These are phyloP conservation scores for Bombus consobrinus DNA, from an alignment of 1,140 invertebrate species.

Conservation along the genomic window DNA sequence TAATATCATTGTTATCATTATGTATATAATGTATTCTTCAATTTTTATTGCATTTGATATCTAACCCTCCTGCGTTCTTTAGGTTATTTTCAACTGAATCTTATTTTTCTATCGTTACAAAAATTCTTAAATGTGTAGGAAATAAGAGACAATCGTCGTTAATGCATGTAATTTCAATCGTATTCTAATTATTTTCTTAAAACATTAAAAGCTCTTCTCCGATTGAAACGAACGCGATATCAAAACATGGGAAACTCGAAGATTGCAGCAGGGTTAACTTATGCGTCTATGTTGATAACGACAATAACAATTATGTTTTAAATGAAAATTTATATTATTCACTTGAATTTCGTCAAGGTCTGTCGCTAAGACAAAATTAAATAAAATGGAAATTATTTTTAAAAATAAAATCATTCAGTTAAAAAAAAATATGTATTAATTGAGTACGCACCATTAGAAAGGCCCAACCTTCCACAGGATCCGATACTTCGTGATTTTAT, in stretches of 20 bases:
- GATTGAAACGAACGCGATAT: too few relatives aligned
- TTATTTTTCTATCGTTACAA: background rate
- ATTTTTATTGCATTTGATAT: background rate
- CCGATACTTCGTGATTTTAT: too few relatives aligned
- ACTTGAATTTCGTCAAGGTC: too few relatives aligned
- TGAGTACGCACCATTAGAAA: background rate
- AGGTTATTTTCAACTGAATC: background rate
- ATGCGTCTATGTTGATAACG: background rate
- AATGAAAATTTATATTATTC: background rate
- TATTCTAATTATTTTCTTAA: too few relatives aligned
- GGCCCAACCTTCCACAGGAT: too few relatives aligned
- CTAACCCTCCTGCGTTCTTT: background rate
- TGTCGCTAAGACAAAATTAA: background rate
- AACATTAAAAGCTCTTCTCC: too few relatives aligned
- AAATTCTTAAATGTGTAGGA: background rate
- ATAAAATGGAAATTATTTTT: background rate
- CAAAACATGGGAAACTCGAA: too few relatives aligned
- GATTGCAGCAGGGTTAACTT: too few relatives aligned
- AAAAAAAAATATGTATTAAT: background rate
- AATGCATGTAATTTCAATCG: too few relatives aligned
- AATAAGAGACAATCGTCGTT: too few relatives aligned
- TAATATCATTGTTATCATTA: background rate
- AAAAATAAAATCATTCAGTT: background rate
- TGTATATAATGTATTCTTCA: background rate
- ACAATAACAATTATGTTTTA: background rate